Conservation (phyloP, 1,140 invertebrate genomes). For the Orius laevigatus region DNA sequence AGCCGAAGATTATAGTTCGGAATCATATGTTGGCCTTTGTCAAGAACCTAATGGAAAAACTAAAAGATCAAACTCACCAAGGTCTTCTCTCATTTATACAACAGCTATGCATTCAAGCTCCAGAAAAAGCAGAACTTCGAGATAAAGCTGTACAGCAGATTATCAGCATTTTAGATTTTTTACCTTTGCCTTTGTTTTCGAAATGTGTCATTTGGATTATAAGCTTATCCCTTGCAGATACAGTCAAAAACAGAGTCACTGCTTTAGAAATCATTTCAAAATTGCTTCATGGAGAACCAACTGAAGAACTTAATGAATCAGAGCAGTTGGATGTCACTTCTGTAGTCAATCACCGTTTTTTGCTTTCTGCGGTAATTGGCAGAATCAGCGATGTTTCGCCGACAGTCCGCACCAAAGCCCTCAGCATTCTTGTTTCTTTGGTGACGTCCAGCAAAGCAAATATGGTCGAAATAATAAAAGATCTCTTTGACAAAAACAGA, state of each 20-base stretch:
- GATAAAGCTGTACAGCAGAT: slow-evolving; percentile 34
- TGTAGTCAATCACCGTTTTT: slow-evolving; percentile 26
- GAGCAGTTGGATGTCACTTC: neutral
- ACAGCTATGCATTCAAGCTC: slow-evolving; percentile 36
- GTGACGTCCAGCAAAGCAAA: slow-evolving; percentile 26
- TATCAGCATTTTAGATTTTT: slow-evolving; percentile 30
- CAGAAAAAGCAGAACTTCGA: slow-evolving; percentile 38
- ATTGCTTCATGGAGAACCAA: slow-evolving; percentile 27
- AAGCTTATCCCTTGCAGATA: slow-evolving; percentile 31
- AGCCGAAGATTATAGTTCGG: slow-evolving; percentile 27
- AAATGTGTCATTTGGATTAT: slow-evolving; percentile 34
- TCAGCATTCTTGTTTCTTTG: slow-evolving; percentile 33
- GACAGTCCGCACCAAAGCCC: slow-evolving; percentile 38
- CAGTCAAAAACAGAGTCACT: slow-evolving; percentile 33
- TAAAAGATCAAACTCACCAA: slow-evolving; percentile 26
- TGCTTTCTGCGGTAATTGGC: slow-evolving; percentile 33
- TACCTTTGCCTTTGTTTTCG: slow-evolving; percentile 25
- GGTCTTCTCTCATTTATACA: slow-evolving; percentile 35
- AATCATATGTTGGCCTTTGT: slow-evolving; percentile 36
- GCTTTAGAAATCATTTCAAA: slow-evolving; percentile 37
- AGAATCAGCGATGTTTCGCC: slow-evolving; percentile 37
- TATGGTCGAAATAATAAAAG: slow-evolving; percentile 25
- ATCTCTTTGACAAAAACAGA: slow-evolving; percentile 26
- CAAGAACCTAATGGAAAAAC: slow-evolving; percentile 27
- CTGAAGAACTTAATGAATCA: neutral